A percentile compares a stretch with the other conserved stretches of the same genome.
Evolutionary conservation across 37 sponge, comb jelly and placozoan genomes (phyloP).

Genomic region (Mnemiopsis leidyi): DNA sequence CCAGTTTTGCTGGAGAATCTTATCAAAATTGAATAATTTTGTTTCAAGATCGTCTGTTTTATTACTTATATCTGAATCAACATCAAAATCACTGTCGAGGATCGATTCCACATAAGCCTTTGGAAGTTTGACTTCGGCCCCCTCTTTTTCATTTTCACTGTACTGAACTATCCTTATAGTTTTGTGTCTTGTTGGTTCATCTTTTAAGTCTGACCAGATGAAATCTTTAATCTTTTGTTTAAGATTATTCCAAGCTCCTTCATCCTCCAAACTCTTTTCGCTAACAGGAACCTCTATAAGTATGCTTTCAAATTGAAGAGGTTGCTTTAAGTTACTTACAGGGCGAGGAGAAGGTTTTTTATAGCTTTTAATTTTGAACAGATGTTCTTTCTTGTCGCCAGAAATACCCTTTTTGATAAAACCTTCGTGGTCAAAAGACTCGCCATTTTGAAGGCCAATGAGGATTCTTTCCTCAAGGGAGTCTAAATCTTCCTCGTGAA

Average conservation of each 20-base stretch:
- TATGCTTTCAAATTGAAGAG: background rate
- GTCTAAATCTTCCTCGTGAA: too few species aligned
- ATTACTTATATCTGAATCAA: background rate
- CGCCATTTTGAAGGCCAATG: background rate
- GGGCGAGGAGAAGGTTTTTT: background rate
- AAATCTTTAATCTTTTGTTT: background rate
- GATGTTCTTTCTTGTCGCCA: background rate
- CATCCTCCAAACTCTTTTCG: background rate
- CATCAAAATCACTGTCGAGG: background rate
- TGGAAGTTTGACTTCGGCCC: background rate
- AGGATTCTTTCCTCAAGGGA: background rate
- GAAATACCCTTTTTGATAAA: background rate
- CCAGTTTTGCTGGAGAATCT: constrained; percentile 5
- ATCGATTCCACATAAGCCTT: background rate
- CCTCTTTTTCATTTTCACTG: background rate
- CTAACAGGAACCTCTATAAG: background rate
- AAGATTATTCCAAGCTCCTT: background rate
- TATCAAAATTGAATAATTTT: background rate
- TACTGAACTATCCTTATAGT: background rate
- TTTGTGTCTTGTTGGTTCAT: background rate
- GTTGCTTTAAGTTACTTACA: background rate
- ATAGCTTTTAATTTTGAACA: background rate
- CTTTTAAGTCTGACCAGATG: background rate
- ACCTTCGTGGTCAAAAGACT: background rate
- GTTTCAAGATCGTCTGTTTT: background rate